Evolutionary conservation across 2,113 vertebrate genomes (phyloP).

Genomic region (Anser cygnoides): DNA sequence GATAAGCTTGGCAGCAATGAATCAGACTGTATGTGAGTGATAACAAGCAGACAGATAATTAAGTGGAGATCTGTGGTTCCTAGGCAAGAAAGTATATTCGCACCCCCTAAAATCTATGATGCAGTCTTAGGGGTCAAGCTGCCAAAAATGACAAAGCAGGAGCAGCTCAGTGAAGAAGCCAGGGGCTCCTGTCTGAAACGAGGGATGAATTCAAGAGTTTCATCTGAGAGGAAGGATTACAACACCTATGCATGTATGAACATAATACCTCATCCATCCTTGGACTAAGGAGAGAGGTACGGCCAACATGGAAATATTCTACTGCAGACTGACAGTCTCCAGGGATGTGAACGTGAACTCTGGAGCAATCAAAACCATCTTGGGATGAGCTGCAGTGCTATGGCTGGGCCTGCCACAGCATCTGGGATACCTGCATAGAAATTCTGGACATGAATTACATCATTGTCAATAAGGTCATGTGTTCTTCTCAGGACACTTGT

Average conservation of each 20-base stretch:
- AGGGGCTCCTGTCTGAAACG: background rate
- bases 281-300: background rate
- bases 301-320: background rate
- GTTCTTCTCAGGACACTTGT: background rate
- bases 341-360: background rate
- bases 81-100: background rate
- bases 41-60: background rate
- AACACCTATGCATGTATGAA: background rate
- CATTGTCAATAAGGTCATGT: background rate
- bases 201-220: background rate
- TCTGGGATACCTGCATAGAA: background rate
- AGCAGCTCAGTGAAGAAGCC: background rate
- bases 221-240: background rate
- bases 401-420: background rate
- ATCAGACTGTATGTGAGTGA: background rate
- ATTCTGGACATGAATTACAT: background rate
- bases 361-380: background rate
- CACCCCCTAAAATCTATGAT: background rate
- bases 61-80: background rate
- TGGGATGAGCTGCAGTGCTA: background rate
- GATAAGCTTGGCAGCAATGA: background rate
- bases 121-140: background rate
- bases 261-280: background rate
- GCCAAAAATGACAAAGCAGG: background rate
- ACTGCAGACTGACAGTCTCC: background rate